Evolutionary conservation across 2,888 invertebrate genomes (phyloP).

Genomic region (Leptura quadrifasciata): DNA sequence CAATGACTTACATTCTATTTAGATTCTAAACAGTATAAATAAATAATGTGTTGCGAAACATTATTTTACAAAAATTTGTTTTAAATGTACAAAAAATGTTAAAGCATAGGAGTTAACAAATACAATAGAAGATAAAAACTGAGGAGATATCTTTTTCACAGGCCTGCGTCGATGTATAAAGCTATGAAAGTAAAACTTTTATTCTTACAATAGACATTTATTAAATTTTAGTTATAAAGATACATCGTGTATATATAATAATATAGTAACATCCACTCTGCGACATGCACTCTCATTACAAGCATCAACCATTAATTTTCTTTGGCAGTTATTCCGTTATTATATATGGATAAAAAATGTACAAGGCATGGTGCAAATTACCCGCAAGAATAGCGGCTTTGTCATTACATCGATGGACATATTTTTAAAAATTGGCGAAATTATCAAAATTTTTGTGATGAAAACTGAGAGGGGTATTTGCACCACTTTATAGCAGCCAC

Average conservation of each 20-base stretch:
- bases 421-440: not conserved
- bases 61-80: constrained; percentile 56
- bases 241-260: constrained; percentile 48
- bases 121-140: constrained; percentile 38
- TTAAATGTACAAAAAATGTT: constrained; percentile 49
- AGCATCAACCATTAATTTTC: constrained; percentile 61
- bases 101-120: constrained; percentile 41
- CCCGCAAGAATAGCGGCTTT: not conserved
- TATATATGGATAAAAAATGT: constrained; percentile 52
- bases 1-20: constrained; percentile 53
- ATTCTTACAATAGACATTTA: constrained; percentile 49
- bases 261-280: constrained; percentile 47
- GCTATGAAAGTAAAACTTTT: constrained; percentile 48
- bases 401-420: not conserved
- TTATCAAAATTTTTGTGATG: not conserved
- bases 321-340: constrained; percentile 66
- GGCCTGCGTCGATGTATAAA: constrained; percentile 62
- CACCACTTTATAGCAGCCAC: constrained; percentile 36
- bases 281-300: constrained; percentile 54
- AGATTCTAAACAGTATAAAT: constrained; percentile 40
- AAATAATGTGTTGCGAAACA: constrained; percentile 42
- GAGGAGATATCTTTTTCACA: constrained; percentile 48
- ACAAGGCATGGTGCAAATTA: constrained; percentile 44
- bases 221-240: constrained; percentile 49
- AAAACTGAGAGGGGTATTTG: constrained; percentile 13